These are phyloP conservation scores for Ptychochromis oligacanthus DNA, from an alignment of 2,113 vertebrate species.

Conservation along the genomic window DNA sequence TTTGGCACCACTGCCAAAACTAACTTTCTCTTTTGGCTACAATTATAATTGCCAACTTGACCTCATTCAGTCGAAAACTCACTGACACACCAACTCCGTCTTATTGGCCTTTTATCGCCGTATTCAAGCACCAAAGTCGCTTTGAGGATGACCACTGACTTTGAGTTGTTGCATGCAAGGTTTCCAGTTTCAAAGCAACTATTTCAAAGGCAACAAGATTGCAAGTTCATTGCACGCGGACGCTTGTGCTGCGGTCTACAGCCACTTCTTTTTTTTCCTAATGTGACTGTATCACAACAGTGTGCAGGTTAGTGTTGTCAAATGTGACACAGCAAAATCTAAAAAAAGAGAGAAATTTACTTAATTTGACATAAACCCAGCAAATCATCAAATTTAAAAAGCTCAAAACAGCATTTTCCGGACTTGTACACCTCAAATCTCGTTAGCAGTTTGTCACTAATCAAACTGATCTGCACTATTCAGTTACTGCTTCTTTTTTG, in stretches of 20 bases:
- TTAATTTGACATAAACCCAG: not conserved
- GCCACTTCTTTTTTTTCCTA: too few species aligned
- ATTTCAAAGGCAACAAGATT: not conserved
- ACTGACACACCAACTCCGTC: not conserved
- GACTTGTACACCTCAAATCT: not conserved
- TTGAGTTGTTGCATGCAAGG: too few species aligned
- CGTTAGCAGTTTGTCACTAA: too few species aligned
- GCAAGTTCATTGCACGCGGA: too few species aligned
- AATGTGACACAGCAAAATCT: not conserved
- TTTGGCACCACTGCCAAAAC: too few species aligned
- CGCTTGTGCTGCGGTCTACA: too few species aligned
- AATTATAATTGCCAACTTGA: not conserved
- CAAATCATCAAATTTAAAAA: not conserved
- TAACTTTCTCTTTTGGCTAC: too few species aligned
- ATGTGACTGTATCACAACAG: rapidly evolving
- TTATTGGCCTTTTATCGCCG: not conserved
- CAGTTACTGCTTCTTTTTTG: not conserved
- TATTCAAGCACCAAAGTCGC: not conserved
- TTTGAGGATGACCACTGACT: too few species aligned
- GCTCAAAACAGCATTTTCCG: not conserved
- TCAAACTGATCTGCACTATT: not conserved
- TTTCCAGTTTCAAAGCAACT: not conserved
- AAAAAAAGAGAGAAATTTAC: not conserved
- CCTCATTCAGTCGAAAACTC: not conserved
- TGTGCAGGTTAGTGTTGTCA: not conserved